Evolutionary conservation across 1,140 invertebrate species (phyloP), one percentile per base, ranked within the genome.

Genomic region (Propsilocerus akamusi): DNA sequence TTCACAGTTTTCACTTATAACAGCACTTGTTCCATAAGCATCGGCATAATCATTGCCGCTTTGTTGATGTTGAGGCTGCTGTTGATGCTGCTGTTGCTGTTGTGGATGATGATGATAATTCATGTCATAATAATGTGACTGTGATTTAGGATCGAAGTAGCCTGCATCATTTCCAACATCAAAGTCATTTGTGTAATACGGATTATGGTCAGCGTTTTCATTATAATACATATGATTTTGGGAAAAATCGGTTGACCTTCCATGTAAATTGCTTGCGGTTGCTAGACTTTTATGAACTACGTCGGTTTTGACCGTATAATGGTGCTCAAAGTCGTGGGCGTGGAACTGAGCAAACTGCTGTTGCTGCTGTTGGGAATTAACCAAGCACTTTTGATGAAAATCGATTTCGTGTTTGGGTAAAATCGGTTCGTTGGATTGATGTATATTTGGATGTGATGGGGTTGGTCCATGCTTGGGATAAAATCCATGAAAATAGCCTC

Each of bases 401-500:
- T 41, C 34, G 14, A 41, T 4, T 10, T 41, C 34, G 14, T 41
- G 34, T 41, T 41, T 41, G 17, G 34, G 8, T 8, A 41, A 41
- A 14, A 41, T 41, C 5, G 22, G 14, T 20, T 41, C 34, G 17
- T 41, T 41, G 17, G 34, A 20, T 17, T 41, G 34, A 41, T 41
- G 34, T 8, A 41, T 41, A 20, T 41, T 41, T 7, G 34, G 34
- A 17, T 14, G 34, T 41, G 34, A 17, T 17, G 32, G 34, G n/a
- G n/a, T n/a, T n/a, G n/a, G n/a, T n/a, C n/a, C n/a, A 20, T 57
- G 54, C 54, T 56, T 58, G 48, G 54, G 51, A 56, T 64, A 63
- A 48, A 63, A 64, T 26, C 57, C 56, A 22, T 58, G 58, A 30
- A 61, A 61, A 46, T 63, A 62, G 26, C 37, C 34, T 8, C 52